These are phyloP conservation scores for Podabrus alpinus DNA, from an alignment of 2,888 invertebrate genomes.

Conservation along the genomic window DNA sequence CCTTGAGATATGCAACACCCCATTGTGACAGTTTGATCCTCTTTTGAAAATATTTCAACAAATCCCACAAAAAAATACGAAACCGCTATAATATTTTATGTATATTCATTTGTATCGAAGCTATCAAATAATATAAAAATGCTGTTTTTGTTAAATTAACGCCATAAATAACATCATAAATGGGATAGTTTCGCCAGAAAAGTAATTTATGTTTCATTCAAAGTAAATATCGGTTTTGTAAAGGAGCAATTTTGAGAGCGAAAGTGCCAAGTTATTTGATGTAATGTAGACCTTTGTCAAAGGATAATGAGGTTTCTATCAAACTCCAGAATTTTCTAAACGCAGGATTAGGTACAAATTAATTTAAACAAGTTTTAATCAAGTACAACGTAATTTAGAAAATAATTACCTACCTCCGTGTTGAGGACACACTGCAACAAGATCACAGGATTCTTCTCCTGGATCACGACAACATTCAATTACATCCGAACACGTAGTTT, in stretches of 20 bases:
- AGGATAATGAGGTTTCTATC: slow-evolving; percentile 1
- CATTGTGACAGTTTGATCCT: slow-evolving; percentile 3
- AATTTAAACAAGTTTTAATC: not conserved
- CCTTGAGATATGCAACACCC: not conserved
- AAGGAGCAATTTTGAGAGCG: not conserved
- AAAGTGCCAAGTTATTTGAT: not conserved
- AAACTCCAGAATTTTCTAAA: not conserved
- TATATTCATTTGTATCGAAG: not conserved
- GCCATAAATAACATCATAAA: not conserved
- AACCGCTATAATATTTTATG: not conserved
- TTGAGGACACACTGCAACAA: slow-evolving; percentile 63
- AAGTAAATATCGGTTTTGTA: not conserved
- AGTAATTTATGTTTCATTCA: not conserved
- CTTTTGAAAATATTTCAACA: slow-evolving; percentile 1
- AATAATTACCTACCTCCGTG: slow-evolving; percentile 57
- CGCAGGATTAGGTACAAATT: not conserved
- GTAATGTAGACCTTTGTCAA: slow-evolving; percentile 2
- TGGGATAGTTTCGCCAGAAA: not conserved
- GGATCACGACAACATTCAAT: slow-evolving; percentile 70
- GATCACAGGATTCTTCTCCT: slow-evolving; percentile 66
- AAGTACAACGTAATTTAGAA: not conserved
- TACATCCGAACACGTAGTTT: slow-evolving; percentile 66
- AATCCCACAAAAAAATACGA: no score
- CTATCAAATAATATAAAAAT: not conserved
- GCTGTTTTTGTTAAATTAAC: not conserved